Base-by-base conservation (phyloP, 2,888 invertebrate species). In the Trimorus sp. region DNA sequence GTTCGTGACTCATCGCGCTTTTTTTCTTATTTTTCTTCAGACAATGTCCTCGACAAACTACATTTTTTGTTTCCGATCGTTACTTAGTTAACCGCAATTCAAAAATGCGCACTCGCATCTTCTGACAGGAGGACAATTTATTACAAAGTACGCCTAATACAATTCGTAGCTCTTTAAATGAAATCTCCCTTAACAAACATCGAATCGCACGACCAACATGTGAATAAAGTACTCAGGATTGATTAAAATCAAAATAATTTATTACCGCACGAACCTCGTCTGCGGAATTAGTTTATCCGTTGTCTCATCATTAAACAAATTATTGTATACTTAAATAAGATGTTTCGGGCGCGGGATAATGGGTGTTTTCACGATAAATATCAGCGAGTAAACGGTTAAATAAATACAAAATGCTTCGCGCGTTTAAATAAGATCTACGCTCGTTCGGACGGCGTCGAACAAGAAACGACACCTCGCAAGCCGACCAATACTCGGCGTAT, bases 401-500 rank as follows among this genome's bases (percentile, higher is more conserved):
- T 62, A 60, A 65, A 38, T 42, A 56, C 38, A 51, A 58, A 74
- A 14, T 53, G 37, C 66, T 62, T 60, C 36, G 60, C 11, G 26
- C 15, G 38, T 54, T 12, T 7, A 26, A 62, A 62, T 69, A 76
- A 69, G 15, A 66, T 66, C 59, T 59, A 49, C 48, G 38, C 51
- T 38, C 37, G 16, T 45, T 65, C 48, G 49, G 48, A 60, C 37
- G 38, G 49, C 36, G 45, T 15, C 36, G 59, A 58, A 62, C 37
- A 70, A 63, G 45, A 69, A 77, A 76, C 15, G 58, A 36, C 69
- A 70, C 53, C 7, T 54, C 51, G 36, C 59, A 70, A 69, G 51
- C 45, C 16, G 54, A 53, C 42, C 68, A 79, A 79, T 73, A 79
- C 49, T 40, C 60, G 40, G 54, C 48, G 16, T 63, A 63, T 79